A percentile compares a stretch with the other conserved stretches of the same genome.
Evolutionary conservation across 2,888 invertebrate genomes (phyloP).

Genomic region (Dasysyrphus tricinctus): DNA sequence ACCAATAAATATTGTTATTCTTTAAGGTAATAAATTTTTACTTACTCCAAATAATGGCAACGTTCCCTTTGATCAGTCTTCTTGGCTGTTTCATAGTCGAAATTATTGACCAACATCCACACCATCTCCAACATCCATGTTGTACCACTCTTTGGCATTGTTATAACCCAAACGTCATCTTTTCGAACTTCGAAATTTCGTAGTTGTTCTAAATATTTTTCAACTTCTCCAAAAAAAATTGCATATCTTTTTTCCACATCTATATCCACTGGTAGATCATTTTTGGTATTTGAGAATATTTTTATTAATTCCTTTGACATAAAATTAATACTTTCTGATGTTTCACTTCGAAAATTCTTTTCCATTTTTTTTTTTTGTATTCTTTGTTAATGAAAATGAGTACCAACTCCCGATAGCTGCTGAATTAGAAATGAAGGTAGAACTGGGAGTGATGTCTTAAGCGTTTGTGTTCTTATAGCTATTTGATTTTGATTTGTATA

Average conservation of each 20-base stretch:
- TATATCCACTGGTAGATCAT: background rate
- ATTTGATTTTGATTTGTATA: too few species aligned
- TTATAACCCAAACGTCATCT: constrained; percentile 76
- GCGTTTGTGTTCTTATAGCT: too few species aligned
- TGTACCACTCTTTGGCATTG: constrained; percentile 76
- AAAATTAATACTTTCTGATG: background rate
- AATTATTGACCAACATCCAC: constrained; percentile 77
- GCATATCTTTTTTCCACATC: background rate
- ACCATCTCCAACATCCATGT: constrained; percentile 78
- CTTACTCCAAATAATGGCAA: constrained; percentile 74
- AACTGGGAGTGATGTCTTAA: too few species aligned
- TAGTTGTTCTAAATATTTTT: constrained; percentile 37
- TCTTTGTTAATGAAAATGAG: too few species aligned
- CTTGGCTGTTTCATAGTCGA: constrained; percentile 75
- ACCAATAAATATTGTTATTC: too few species aligned
- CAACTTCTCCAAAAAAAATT: background rate
- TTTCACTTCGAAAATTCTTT: background rate
- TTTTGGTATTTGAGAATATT: constrained; percentile 1
- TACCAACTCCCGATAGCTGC: too few species aligned
- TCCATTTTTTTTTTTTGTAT: background rate
- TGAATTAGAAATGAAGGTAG: too few species aligned
- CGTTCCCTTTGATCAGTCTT: constrained; percentile 31
- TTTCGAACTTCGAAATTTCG: constrained; percentile 73
- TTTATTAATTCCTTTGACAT: background rate
- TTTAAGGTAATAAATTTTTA: too few species aligned